Conservation (phyloP, 2,888 invertebrate genomes). For the Nymphalis polychloros region DNA sequence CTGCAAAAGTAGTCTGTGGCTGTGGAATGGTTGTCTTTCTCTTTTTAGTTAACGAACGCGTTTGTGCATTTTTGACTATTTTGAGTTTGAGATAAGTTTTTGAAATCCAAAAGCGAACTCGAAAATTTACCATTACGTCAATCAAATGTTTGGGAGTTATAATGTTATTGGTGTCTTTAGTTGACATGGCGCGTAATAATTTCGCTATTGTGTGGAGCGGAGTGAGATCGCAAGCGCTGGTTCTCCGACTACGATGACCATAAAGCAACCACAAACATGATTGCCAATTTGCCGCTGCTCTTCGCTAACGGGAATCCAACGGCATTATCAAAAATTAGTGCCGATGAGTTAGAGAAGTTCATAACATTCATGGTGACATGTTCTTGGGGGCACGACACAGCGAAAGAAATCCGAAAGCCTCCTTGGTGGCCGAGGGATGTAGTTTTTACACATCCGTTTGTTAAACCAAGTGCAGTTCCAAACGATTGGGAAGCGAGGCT, state of each 20-base stretch:
- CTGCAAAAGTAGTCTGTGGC: conserved; percentile 46
- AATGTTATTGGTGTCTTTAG: conserved; percentile 45
- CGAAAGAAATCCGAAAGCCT: conserved; percentile 81
- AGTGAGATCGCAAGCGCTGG: conserved; percentile 70
- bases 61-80: conserved; percentile 60
- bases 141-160: conserved; percentile 48
- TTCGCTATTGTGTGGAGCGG: conserved; percentile 63
- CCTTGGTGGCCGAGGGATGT: conserved; percentile 88
- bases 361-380: conserved; percentile 89
- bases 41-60: conserved; percentile 64
- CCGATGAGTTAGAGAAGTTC: conserved; percentile 85
- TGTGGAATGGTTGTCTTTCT: conserved; percentile 55
- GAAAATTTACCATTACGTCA: conserved; percentile 37
- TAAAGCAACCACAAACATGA: conserved; percentile 79
- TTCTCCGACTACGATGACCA: conserved; percentile 71
- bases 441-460: conserved; percentile 84
- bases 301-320: conserved; percentile 87
- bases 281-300: conserved; percentile 87
- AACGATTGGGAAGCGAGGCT: conserved; percentile 83
- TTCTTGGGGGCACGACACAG: conserved; percentile 85
- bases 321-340: conserved; percentile 83
- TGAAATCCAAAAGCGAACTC: conserved; percentile 25
- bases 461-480: conserved; percentile 71
- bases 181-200: conserved; percentile 55
- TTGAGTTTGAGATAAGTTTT: conserved; percentile 47